Evolutionary conservation across 2,113 vertebrate genomes (phyloP), one percentile per base, ranked within the genome.

Genomic region (Lepus europaeus): DNA sequence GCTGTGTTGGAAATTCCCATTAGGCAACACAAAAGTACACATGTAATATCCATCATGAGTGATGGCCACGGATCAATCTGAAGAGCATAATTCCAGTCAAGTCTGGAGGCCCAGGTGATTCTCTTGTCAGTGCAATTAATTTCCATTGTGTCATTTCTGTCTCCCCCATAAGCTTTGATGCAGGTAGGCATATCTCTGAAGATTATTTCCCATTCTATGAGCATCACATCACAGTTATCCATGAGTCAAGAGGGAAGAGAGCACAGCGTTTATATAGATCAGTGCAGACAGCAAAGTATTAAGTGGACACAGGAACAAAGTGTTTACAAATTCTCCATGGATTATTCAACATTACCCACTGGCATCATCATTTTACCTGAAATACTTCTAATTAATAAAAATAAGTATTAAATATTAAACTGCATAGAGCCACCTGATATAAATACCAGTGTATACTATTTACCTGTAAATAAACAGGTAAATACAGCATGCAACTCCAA

Each of bases 41-140:
- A 0, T 51, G 70, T 97, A 98, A 31, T 9, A 23, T 87, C 96
- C 97, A 23, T 98, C 97, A 11, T 95, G 83, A n/a, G 8, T 87
- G 66, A 70, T 33, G 69, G 5, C 69, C 72, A 97, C 61, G 79
- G 86, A 6, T 0, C 5, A 83, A 97, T 96, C 59, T 92, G 90
- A 53, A 98, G 96, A 45, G 33, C 1, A 29, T 13, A 14, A 19
- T 53, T 0, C 16, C 0, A 0, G 0, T 51, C 87, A 33, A 85
- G n/a, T 73, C 16, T 85, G 45, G 23, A 80, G 51, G 23, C 88
- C 97, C 90, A 97, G 8, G 68, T 76, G 1, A 97, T 29, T 27
- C 92, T 96, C 33, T 73, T 16, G 20, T 64, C 93, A 92, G 31
- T n/a, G 89, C 97, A 98, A 92, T 72, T 97, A 87, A 3, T 82